Base-by-base conservation (phyloP, 2,888 invertebrate species). In the Amphipoea oculea region DNA sequence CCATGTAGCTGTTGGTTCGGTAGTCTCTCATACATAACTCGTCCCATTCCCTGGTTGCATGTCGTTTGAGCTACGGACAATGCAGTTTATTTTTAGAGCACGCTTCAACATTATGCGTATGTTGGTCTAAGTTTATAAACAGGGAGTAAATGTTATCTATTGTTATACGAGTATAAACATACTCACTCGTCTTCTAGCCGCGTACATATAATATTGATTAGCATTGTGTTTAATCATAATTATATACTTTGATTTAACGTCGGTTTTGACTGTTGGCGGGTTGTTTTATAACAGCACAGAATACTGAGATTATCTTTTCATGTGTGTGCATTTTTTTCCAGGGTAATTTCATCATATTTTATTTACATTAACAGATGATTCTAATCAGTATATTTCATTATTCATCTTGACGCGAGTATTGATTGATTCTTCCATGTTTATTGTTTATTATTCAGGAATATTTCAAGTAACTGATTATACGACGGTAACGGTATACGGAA, bases 1-100 rank as follows among this genome's bases (percentile, higher is more conserved):
- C 98, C 99, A 96, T 99, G 99, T 62, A 99, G 96, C 94, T 99
- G 99, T 91, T 99, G 98, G 94, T 99, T 99, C 63, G 99, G 99
- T 90, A 99, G 95, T 91, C 99, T 97, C 95, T 99, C 99, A 93
- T 99, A 99, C 96, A 99, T 98, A 60, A 99, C 98, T 92, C 98
- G 97, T 65, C 99, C 99, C 93, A 98, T 97, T 78, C 99, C 99
- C 93, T 99, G 98, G 93, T 99, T 99, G 95, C 99, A 99, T 81
- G 98, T 98, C 86, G 98, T 99, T 98, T 99, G 99, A 92, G 98
- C 98, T 98, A 95, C 72, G 93, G 92, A 76, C 69, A 85, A 80
- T 86, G 72, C 12, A 57, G 62, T 66, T 71, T 82, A 77, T 79
- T 83, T 81, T 71, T 76, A 76, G 74, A 78, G 1, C 45, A 54